Base-by-base conservation (phyloP, 37 sponge, comb jelly and placozoan genomes). In the Beroe ovata region DNA sequence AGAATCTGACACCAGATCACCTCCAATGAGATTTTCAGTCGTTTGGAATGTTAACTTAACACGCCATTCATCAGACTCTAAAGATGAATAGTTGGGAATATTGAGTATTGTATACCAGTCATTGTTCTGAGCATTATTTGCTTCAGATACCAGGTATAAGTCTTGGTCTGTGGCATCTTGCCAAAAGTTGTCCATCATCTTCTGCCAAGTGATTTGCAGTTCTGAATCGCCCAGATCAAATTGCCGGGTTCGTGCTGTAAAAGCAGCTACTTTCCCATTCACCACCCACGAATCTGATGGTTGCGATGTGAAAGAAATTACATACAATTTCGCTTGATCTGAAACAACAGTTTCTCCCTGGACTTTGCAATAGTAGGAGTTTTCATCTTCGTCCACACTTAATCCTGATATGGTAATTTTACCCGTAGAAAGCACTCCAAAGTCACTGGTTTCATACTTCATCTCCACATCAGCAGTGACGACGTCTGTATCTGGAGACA, bases 31-130 rank as follows among this genome's bases (percentile, higher is more conserved):
- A 14, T 16, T 26, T 3, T 66, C 69, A 62, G 23, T 25, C 4
- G 23, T 20, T 14, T 34, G 69, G 35, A 66, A 66, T 29, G 69
- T 66, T 4, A 66, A 18, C 34, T 66, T 66, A 11, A 33, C 69
- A 34, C 69, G 25, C 69, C 69, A 66, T 33, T 33, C 36, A 29
- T 14, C 36, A 0, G 69, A 25, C 30, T 66, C 69, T 33, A 33
- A 2, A 19, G 69, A 11, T 20, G 63, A 61, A 30, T 66, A 66
- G 36, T 32, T 66, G 8, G 69, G 69, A 30, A 66, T 66, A 30
- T 66, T 66, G 36, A 66, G 29, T 8, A 66, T 11, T 19, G 69
- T 34, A 37, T 66, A 66, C 69, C 69, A 66, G 54, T 47, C 54
- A 47, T 47, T 47, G 54, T 47, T 47, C 32, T 33, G 36, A 4